phyloP scores from a whole-genome alignment of 1,140 invertebrate genomes.

The Luehdorfia chinensis region DNA sequence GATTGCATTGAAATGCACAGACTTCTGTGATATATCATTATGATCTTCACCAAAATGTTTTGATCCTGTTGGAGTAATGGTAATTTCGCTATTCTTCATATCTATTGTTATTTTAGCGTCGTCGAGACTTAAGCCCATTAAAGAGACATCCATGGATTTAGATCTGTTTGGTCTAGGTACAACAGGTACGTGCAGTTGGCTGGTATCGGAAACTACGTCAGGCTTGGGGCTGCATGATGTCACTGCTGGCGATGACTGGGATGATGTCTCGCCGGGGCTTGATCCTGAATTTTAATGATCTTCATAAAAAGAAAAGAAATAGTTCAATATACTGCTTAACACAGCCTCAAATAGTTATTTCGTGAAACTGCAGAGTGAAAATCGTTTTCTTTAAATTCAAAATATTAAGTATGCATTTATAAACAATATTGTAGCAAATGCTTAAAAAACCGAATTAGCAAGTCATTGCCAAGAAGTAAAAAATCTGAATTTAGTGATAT shows the following conservation, averaged over 20 bases:
- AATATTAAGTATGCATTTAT: too few relatives aligned
- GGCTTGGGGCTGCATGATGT: slow-evolving; percentile 51
- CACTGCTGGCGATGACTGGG: slow-evolving; percentile 59
- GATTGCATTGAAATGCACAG: slow-evolving; percentile 38
- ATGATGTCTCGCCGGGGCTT: slow-evolving; percentile 66
- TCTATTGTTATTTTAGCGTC: slow-evolving; percentile 64
- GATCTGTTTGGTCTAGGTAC: slow-evolving; percentile 61
- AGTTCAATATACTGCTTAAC: background rate
- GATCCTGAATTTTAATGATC: slow-evolving; percentile 56
- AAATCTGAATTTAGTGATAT: too few relatives aligned
- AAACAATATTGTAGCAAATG: too few relatives aligned
- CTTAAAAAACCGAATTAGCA: too few relatives aligned
- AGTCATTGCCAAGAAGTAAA: too few relatives aligned
- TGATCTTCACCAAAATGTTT: slow-evolving; percentile 39
- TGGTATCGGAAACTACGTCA: slow-evolving; percentile 39
- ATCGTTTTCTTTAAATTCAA: too few relatives aligned
- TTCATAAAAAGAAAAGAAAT: slow-evolving; percentile 27
- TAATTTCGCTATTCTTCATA: slow-evolving; percentile 60
- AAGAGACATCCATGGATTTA: slow-evolving; percentile 63
- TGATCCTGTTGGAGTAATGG: slow-evolving; percentile 57
- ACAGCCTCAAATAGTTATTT: background rate
- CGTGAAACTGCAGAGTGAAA: too few relatives aligned
- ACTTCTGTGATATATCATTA: slow-evolving; percentile 21
- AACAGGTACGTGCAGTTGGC: slow-evolving; percentile 56
- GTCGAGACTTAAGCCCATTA: slow-evolving; percentile 54